Evolutionary conservation across 1,140 invertebrate species (phyloP).

Genomic region (Antheraea pernyi): DNA sequence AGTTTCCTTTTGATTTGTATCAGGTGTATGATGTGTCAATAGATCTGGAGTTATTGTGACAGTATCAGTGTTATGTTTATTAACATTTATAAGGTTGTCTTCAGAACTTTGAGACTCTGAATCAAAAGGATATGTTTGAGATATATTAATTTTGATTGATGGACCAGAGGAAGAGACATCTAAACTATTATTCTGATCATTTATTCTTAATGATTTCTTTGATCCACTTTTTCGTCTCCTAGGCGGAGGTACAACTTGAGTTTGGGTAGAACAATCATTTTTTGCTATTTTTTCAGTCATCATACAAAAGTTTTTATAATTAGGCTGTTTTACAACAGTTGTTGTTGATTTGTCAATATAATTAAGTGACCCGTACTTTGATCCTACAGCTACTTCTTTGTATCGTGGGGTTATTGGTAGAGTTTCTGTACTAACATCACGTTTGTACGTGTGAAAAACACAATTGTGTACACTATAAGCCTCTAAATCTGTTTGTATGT

Average conservation of each 20-base stretch:
- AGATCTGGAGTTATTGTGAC: conserved; percentile 48
- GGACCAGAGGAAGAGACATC: conserved; percentile 43
- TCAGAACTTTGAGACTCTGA: conserved; percentile 66
- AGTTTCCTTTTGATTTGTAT: neutral
- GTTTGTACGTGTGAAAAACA: conserved; percentile 40
- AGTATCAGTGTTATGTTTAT: conserved; percentile 50
- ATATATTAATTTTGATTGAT: conserved; percentile 79
- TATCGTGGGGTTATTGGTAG: conserved; percentile 55
- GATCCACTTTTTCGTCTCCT: conserved; percentile 48
- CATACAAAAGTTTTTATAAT: conserved; percentile 37
- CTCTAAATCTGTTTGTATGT: conserved; percentile 76
- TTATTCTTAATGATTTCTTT: conserved; percentile 55
- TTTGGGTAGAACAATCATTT: conserved; percentile 53
- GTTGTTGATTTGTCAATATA: conserved; percentile 63
- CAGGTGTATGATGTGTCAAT: conserved; percentile 45
- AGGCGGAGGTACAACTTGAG: conserved; percentile 41
- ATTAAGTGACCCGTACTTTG: conserved; percentile 50
- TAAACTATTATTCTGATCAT: conserved; percentile 32
- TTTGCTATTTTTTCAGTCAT: conserved; percentile 50
- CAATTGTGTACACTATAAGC: conserved; percentile 50
- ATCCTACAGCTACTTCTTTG: conserved; percentile 68
- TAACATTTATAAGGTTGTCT: conserved; percentile 47
- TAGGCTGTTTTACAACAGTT: conserved; percentile 46
- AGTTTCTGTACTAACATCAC: conserved; percentile 65
- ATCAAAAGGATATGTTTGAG: conserved; percentile 66